Evolutionary conservation across 2,888 invertebrate genomes (phyloP).

Genomic region (Achlya flavicornis): DNA sequence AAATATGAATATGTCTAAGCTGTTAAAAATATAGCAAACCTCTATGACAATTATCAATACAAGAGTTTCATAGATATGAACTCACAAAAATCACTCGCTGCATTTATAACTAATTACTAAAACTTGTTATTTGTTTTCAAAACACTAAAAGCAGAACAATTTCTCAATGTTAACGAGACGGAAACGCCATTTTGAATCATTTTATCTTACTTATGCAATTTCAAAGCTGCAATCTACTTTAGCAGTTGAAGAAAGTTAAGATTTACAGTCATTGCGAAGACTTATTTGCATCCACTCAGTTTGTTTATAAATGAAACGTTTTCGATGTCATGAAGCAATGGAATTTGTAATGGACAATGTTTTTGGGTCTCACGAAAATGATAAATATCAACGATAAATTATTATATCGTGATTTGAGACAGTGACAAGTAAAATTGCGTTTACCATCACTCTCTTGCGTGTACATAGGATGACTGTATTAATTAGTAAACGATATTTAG

Average conservation of each 20-base stretch:
- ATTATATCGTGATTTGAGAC: neutral
- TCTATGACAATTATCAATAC: neutral
- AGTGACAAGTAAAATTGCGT: too few species aligned
- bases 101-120: slow-evolving; percentile 1
- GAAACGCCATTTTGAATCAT: slow-evolving; percentile 18
- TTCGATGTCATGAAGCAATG: neutral
- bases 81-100: neutral
- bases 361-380: neutral
- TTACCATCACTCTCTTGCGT: too few species aligned
- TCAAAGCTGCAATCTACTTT: slow-evolving; percentile 27
- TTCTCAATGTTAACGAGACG: slow-evolving; percentile 14
- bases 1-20: too few species aligned
- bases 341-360: neutral
- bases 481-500: too few species aligned
- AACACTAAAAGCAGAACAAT: slow-evolving; percentile 11
- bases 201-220: slow-evolving; percentile 15
- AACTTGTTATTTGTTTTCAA: slow-evolving; percentile 5
- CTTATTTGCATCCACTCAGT: slow-evolving; percentile 32
- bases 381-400: neutral
- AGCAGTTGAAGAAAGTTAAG: slow-evolving; percentile 35
- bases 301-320: slow-evolving; percentile 22
- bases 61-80: neutral
- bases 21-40: too few species aligned
- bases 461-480: too few species aligned
- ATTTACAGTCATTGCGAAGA: slow-evolving; percentile 40